These are phyloP conservation scores for Atrichornis clamosus DNA, from an alignment of 2,113 vertebrate species.

Conservation along the genomic window DNA sequence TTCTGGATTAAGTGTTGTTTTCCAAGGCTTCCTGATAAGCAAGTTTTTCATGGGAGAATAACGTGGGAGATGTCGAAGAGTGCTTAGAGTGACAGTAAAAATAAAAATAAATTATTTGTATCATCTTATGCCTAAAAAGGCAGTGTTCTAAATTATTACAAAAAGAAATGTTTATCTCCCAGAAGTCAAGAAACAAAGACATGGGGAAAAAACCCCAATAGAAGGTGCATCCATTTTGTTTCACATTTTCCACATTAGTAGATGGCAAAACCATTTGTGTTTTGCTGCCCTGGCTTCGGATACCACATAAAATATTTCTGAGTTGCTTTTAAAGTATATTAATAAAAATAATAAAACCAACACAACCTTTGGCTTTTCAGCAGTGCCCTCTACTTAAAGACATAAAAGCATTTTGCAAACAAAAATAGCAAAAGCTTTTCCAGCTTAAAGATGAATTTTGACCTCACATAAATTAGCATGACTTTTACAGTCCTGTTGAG, in stretches of 20 bases:
- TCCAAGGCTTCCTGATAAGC: neutral
- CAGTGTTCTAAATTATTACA: neutral
- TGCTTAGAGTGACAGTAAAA: neutral
- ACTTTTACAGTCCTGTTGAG: slow-evolving; percentile 33
- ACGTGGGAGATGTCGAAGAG: neutral
- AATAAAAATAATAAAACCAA: slow-evolving; percentile 31
- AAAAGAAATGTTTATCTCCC: neutral
- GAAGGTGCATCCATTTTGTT: neutral
- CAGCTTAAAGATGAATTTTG: slow-evolving; percentile 18
- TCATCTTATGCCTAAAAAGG: slow-evolving; percentile 7
- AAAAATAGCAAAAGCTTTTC: slow-evolving; percentile 7
- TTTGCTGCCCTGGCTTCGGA: neutral
- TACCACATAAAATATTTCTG: neutral
- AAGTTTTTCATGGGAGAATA: neutral
- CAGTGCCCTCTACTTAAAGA: neutral
- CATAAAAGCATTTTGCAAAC: slow-evolving; percentile 19
- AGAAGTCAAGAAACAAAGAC: neutral
- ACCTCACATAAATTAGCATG: slow-evolving; percentile 19
- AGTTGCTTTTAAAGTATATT: neutral
- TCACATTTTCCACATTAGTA: neutral
- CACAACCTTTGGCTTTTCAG: neutral
- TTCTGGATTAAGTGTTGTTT: neutral
- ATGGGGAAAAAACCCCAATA: fast-evolving
- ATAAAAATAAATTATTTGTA: neutral
- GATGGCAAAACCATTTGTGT: neutral